Evolutionary conservation across 2,113 vertebrate genomes (phyloP).

Genomic region (Paradoxurus hermaphroditus): DNA sequence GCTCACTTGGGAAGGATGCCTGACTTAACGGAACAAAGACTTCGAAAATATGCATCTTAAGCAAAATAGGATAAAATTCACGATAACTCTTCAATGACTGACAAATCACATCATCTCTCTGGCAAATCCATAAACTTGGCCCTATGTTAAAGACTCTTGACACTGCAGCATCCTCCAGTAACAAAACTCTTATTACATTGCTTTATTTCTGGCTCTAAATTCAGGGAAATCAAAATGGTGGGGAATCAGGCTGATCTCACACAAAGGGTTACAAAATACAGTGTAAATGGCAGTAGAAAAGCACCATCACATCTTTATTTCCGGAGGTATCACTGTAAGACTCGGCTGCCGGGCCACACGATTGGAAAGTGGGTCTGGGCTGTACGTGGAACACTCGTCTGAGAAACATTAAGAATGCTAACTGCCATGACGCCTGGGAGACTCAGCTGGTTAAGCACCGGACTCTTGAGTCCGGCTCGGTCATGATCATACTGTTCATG

Average conservation of each 20-base stretch:
- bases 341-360: background rate
- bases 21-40: background rate
- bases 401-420: slow-evolving; percentile 1
- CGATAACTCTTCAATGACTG: background rate
- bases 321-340: background rate
- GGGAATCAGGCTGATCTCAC: background rate
- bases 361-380: background rate
- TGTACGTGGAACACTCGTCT: background rate
- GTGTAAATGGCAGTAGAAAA: background rate
- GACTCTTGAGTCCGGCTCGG: too few relatives aligned
- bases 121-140: background rate
- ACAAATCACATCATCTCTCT: background rate
- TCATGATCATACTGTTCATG: too few relatives aligned
- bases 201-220: slow-evolving; percentile 15
- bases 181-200: background rate
- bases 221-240: background rate
- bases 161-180: background rate
- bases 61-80: background rate
- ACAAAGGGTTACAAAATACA: background rate
- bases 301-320: background rate
- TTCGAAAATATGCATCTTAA: background rate
- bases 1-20: background rate
- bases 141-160: background rate
- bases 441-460: too few relatives aligned
- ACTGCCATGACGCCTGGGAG: background rate